Evolutionary conservation across 2,888 invertebrate genomes (phyloP).

Genomic region (Hemaris fuciformis): DNA sequence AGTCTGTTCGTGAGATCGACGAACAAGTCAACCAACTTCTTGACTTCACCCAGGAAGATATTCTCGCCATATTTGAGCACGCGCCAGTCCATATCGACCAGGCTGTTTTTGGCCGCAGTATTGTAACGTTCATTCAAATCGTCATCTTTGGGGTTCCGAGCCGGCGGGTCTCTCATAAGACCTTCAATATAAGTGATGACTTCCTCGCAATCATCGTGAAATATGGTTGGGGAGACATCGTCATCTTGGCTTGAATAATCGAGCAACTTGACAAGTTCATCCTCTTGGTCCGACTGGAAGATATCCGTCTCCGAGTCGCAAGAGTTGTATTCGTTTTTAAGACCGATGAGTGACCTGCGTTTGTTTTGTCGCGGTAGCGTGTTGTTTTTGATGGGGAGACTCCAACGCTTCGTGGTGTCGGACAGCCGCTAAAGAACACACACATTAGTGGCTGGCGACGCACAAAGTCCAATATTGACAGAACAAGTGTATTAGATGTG

Average conservation of each 20-base stretch:
- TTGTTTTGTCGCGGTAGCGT: conserved; percentile 52
- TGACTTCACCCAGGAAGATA: conserved; percentile 70
- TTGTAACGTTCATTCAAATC: conserved; percentile 66
- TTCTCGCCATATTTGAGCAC: conserved; percentile 76
- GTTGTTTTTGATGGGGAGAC: conserved; percentile 65
- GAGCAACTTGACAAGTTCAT: conserved; percentile 87
- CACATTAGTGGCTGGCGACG: conserved; percentile 31
- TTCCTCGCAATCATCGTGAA: conserved; percentile 73
- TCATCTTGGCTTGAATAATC: conserved; percentile 86
- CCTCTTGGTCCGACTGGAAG: conserved; percentile 90
- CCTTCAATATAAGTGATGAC: conserved; percentile 66
- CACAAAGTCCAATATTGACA: conserved; percentile 62
- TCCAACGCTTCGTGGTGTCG: conserved; percentile 72
- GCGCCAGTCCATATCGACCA: conserved; percentile 75
- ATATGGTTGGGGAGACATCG: conserved; percentile 74
- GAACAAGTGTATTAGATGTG: conserved; percentile 12
- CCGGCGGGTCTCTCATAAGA: conserved; percentile 47
- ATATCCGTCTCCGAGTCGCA: conserved; percentile 87
- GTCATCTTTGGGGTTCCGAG: conserved; percentile 48
- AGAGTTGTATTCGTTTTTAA: conserved; percentile 57
- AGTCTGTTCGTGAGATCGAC: conserved; percentile 51
- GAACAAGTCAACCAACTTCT: conserved; percentile 62
- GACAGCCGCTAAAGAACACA: conserved; percentile 66
- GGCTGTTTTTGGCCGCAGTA: conserved; percentile 62
- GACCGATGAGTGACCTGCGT: conserved; percentile 48